Evolutionary conservation across 2,113 vertebrate species (phyloP).

Genomic region (Ictalurus furcatus): DNA sequence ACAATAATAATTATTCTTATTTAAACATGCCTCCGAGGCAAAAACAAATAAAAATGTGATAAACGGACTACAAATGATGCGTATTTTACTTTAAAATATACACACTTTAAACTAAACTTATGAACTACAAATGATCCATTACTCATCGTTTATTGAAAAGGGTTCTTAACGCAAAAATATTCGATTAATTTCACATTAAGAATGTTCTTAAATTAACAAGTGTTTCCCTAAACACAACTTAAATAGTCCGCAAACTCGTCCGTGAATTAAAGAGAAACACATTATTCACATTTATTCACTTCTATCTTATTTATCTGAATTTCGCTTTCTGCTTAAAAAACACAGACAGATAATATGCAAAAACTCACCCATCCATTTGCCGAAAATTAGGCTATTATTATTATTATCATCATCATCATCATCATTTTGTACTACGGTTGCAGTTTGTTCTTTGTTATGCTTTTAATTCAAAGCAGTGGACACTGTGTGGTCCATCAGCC

Average conservation of each 20-base stretch:
- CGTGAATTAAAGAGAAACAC: background rate
- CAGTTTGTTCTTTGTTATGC: background rate
- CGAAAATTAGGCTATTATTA: background rate
- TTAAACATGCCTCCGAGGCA: background rate
- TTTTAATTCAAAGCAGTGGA: background rate
- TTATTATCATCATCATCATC: too few species aligned
- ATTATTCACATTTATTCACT: background rate
- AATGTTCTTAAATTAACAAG: background rate
- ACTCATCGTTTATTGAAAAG: background rate
- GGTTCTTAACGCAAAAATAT: background rate
- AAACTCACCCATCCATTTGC: background rate
- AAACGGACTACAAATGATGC: background rate
- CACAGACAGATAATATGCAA: background rate
- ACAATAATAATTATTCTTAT: conserved; percentile 62
- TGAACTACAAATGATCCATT: background rate
- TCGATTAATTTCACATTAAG: background rate
- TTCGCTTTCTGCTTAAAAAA: background rate
- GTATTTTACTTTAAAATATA: background rate
- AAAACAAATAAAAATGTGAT: background rate
- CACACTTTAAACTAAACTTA: background rate
- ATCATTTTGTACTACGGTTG: background rate
- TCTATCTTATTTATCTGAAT: background rate
- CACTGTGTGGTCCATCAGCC: background rate
- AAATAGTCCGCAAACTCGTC: too few species aligned
- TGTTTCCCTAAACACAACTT: background rate